A percentile compares a stretch with the other conserved stretches of the same genome.
Conservation (phyloP, 1,140 invertebrate species). For the Magallana angulata region DNA sequence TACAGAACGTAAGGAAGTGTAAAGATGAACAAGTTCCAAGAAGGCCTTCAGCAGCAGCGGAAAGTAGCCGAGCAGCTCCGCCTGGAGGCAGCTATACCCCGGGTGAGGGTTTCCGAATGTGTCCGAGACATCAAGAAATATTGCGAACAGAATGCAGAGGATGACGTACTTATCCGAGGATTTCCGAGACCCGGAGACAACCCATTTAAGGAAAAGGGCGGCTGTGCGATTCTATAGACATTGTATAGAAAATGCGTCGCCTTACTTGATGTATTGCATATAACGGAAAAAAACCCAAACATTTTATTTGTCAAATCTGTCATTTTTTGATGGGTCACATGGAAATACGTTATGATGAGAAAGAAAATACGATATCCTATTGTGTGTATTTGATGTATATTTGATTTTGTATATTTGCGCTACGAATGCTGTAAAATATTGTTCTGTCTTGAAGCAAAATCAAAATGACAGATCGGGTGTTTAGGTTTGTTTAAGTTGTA, state of each 20-base stretch:
- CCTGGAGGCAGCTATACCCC: constrained; percentile 92
- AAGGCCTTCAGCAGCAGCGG: constrained; percentile 86
- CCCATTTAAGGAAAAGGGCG: constrained; percentile 97
- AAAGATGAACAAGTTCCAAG: constrained; percentile 77
- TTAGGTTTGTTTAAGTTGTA: background rate
- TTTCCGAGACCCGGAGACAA: constrained; percentile 98
- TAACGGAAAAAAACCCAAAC: constrained; percentile 2
- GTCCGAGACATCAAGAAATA: constrained; percentile 92
- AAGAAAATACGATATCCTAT: background rate
- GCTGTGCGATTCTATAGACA: constrained; percentile 85
- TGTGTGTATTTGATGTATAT: background rate
- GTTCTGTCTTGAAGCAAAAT: background rate
- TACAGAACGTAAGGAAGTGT: background rate
- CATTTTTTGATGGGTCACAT: background rate
- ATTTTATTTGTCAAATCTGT: background rate
- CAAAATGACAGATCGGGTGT: background rate
- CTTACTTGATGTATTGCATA: background rate
- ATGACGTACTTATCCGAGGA: constrained; percentile 96
- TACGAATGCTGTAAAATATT: constrained; percentile 17
- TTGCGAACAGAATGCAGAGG: constrained; percentile 94
- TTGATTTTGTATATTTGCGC: constrained; percentile 12
- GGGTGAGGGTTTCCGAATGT: constrained; percentile 92
- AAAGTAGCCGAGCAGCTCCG: constrained; percentile 95
- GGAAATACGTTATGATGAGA: constrained; percentile 11
- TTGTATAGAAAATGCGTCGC: background rate